Conservation (phyloP, 2,113 vertebrate species). For the Vidua chalybeata region DNA sequence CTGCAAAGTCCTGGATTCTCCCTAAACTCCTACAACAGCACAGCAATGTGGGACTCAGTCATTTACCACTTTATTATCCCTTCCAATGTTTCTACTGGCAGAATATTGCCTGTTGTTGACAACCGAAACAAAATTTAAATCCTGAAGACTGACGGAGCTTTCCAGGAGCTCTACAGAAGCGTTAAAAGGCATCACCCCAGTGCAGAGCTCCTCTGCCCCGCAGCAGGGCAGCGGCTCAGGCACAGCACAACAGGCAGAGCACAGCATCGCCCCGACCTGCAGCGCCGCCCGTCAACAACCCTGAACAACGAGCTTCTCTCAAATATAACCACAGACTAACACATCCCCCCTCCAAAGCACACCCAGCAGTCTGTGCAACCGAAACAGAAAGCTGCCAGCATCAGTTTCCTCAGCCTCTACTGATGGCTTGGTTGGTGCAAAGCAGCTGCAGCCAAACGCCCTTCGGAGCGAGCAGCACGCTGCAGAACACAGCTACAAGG, state of each 20-base stretch:
- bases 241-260: background rate
- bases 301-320: fast-evolving
- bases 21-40: too few relatives aligned
- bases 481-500: background rate
- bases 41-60: background rate
- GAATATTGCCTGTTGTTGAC: fast-evolving
- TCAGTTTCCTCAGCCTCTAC: fast-evolving
- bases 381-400: fast-evolving
- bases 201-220: fast-evolving
- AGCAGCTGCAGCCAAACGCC: fast-evolving
- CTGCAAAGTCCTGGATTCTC: background rate
- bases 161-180: fast-evolving
- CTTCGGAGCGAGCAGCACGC: fast-evolving
- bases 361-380: fast-evolving
- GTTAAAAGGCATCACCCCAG: background rate
- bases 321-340: fast-evolving
- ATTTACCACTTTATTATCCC: background rate
- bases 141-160: fast-evolving
- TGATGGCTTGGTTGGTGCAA: fast-evolving
- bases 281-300: fast-evolving
- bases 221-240: fast-evolving
- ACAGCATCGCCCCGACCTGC: fast-evolving
- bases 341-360: background rate
- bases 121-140: background rate
- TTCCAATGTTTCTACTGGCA: fast-evolving